phyloP scores from a whole-genome alignment of 2,113 vertebrate genomes.

The Barbus barbus region DNA sequence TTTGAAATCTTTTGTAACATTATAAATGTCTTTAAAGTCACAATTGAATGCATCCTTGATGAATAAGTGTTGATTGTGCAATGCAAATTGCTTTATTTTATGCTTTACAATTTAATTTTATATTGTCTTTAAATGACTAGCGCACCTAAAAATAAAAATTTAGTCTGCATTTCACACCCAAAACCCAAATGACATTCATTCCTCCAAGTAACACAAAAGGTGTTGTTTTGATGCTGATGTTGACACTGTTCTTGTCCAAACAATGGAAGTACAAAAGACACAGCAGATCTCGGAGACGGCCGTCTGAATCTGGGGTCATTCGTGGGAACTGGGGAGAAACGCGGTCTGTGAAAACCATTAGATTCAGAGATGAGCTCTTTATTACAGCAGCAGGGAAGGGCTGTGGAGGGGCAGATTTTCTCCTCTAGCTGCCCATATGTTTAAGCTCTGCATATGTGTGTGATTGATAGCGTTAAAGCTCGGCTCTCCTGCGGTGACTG shows the following conservation, averaged over 20 bases:
- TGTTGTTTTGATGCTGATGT: background rate
- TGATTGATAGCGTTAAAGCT: slow-evolving; percentile 48
- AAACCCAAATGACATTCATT: too few relatives aligned
- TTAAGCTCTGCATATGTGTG: slow-evolving; percentile 25
- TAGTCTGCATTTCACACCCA: background rate
- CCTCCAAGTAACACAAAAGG: background rate
- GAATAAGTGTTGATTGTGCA: background rate
- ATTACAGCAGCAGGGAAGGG: slow-evolving; percentile 62
- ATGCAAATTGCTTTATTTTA: background rate
- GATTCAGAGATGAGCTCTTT: slow-evolving; percentile 62
- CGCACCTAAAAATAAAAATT: background rate
- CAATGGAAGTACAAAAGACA: background rate
- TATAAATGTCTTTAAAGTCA: background rate
- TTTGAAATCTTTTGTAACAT: background rate
- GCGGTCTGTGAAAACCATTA: slow-evolving; percentile 71
- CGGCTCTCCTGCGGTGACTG: slow-evolving; percentile 11
- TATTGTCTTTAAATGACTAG: background rate
- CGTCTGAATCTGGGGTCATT: slow-evolving; percentile 5
- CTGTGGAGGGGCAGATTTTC: slow-evolving; percentile 48
- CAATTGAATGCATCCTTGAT: background rate
- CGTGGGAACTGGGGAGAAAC: slow-evolving; percentile 54
- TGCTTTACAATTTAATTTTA: background rate
- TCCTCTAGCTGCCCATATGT: slow-evolving; percentile 34
- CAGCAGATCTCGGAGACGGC: background rate
- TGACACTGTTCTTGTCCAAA: background rate